Evolutionary conservation across 2,797 vertebrate genomes (phyloP).

Genomic region (Girardinus metallicus): DNA sequence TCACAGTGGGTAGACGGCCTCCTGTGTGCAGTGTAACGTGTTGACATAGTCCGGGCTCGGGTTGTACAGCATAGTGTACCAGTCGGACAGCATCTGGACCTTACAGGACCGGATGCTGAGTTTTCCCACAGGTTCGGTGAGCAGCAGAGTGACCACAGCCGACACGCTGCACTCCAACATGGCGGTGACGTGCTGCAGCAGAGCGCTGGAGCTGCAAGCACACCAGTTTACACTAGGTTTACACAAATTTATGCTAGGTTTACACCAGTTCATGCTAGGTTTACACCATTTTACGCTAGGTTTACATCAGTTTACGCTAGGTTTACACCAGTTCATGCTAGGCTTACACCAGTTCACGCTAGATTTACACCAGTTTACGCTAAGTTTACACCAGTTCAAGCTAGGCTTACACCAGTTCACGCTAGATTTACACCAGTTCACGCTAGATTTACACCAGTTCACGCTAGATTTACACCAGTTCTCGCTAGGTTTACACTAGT

Average conservation of each 20-base stretch:
- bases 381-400: too few species aligned
- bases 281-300: neutral
- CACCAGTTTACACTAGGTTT: neutral
- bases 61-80: conserved; percentile 99
- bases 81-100: conserved; percentile 95
- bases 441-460: too few species aligned
- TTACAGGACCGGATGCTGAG: conserved; percentile 90
- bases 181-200: conserved; percentile 92
- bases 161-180: conserved; percentile 89
- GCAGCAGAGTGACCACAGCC: conserved; percentile 86
- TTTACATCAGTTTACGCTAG: neutral
- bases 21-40: conserved; percentile 96
- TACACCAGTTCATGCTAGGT: too few species aligned
- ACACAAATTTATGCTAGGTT: too few species aligned
- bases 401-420: too few species aligned
- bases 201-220: conserved; percentile 87
- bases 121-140: conserved; percentile 87
- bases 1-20: conserved; percentile 95
- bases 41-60: conserved; percentile 95
- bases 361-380: neutral
- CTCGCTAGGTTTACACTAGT: too few species aligned
- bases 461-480: neutral
- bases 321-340: too few species aligned
- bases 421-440: neutral
- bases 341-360: too few species aligned